These are phyloP conservation scores for Synanthedon formicaeformis DNA, from an alignment of 2,888 invertebrate genomes.

Conservation along the genomic window DNA sequence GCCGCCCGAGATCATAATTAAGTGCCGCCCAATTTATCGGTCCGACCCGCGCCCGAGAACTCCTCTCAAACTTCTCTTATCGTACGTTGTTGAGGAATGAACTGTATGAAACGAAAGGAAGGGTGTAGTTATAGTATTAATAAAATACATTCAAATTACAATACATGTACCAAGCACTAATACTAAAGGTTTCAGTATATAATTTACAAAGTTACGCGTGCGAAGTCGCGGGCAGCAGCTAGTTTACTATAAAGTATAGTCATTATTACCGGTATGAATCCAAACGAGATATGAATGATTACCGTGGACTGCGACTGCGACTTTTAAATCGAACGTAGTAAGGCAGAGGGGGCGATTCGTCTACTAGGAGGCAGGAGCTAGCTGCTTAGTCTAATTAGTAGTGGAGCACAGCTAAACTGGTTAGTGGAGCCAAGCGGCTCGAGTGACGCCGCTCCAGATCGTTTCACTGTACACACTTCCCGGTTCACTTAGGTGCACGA, in stretches of 20 bases:
- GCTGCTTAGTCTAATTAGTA: slow-evolving; percentile 59
- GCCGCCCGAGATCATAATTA: slow-evolving; percentile 71
- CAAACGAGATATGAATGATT: too few relatives aligned
- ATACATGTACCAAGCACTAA: too few relatives aligned
- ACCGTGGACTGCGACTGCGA: too few relatives aligned
- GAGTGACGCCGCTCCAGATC: slow-evolving; percentile 9
- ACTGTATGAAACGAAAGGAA: too few relatives aligned
- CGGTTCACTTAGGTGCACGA: slow-evolving; percentile 10
- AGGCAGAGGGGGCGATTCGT: not conserved
- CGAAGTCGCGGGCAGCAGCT: too few relatives aligned
- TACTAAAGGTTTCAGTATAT: too few relatives aligned
- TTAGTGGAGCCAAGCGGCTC: slow-evolving; percentile 20
- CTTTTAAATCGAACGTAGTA: too few relatives aligned
- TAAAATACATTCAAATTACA: too few relatives aligned
- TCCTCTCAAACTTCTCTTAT: slow-evolving; percentile 67
- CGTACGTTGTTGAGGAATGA: slow-evolving; percentile 47
- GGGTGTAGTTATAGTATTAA: too few relatives aligned
- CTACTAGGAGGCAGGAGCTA: slow-evolving; percentile 18
- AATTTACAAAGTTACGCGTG: too few relatives aligned
- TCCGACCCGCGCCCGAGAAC: slow-evolving; percentile 61
- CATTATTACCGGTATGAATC: too few relatives aligned
- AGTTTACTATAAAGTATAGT: too few relatives aligned
- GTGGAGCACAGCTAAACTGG: slow-evolving; percentile 49
- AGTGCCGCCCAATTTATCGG: slow-evolving; percentile 71
- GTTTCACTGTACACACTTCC: slow-evolving; percentile 21